Evolutionary conservation across 2,888 invertebrate species (phyloP), one percentile per base, ranked within the genome.

Genomic region (Rhamnusium bicolor): DNA sequence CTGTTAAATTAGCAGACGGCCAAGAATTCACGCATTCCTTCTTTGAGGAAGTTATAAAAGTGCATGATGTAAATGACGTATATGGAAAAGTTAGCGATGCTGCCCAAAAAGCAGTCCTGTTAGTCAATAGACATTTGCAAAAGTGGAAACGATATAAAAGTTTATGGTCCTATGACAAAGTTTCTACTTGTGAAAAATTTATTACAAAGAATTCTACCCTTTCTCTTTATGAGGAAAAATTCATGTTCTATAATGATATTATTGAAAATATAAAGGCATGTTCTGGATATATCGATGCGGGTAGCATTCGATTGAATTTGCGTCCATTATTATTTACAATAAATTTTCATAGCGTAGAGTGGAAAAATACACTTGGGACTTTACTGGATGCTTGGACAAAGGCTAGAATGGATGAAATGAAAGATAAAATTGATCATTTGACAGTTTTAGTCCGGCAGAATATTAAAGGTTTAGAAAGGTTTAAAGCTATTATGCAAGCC

Each of bases 401-500:
- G 72, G 88, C 90, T 78, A 91, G 90, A 79, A 95, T 96, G 92
- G 88, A 90, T 53, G 90, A 91, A 54, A 90, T 96, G 84, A 92
- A 92, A 82, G 90, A 90, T 74, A 91, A 91, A 79, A 93, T 97
- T 65, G 92, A 93, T 85, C 82, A 84, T 14, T 76, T 88, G 19
- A 91, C 92, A 51, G 85, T 87, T 69, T 92, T 94, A 66, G 90
- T 97, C 29, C 93, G 95, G 80, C 91, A 92, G 85, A 93, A 93
- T 66, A 95, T 97, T 32, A 93, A 92, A 81, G 94, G 94, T 4
- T 87, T 97, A 53, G 94, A 94, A 68, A 93, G 94, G 82, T 95
- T 97, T 84, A 97, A 96, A 86, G 89, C 92, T 72, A 94, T 97
- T 1, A 94, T 97, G 93, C 93, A 93, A 77, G 94, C 96, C 0